Evolutionary conservation across 2,888 invertebrate species (phyloP).

Genomic region (Amiota communis): DNA sequence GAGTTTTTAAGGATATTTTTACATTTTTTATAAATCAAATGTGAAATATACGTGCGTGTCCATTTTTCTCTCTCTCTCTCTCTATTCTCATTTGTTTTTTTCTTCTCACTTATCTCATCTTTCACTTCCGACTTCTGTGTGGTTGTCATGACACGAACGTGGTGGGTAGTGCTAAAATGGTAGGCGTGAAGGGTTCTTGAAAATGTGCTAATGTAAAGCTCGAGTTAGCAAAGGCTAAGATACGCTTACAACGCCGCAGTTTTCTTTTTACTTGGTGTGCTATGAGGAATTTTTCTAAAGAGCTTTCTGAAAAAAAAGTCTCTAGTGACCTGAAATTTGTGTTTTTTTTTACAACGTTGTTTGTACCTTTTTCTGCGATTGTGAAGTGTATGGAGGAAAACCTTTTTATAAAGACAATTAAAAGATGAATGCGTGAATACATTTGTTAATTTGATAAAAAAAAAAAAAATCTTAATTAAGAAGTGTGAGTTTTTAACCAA

Average conservation of each 20-base stretch:
- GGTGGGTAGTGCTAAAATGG: not conserved
- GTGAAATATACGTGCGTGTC: constrained; percentile 50
- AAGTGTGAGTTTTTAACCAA: too few relatives aligned
- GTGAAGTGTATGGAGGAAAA: not conserved
- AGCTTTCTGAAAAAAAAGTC: not conserved
- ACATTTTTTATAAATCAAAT: constrained; percentile 51
- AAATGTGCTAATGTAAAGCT: not conserved
- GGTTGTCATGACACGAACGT: not conserved
- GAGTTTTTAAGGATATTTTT: constrained; percentile 19
- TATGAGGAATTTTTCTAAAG: not conserved
- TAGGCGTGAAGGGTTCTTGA: not conserved
- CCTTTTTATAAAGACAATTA: constrained; percentile 4
- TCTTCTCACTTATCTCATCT: not conserved
- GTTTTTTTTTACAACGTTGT: not conserved
- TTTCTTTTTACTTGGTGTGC: not conserved
- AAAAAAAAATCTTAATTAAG: too few relatives aligned
- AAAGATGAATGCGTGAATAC: not conserved
- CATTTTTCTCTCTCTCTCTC: not conserved
- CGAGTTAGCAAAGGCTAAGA: not conserved
- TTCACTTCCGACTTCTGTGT: not conserved
- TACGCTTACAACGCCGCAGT: constrained; percentile 15
- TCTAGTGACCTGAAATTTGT: not conserved
- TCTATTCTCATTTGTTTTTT: not conserved
- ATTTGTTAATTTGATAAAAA: too few relatives aligned
- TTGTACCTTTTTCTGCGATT: not conserved